Base-by-base conservation (phyloP, 2,888 invertebrate genomes). In the Dryadula phaetusa region DNA sequence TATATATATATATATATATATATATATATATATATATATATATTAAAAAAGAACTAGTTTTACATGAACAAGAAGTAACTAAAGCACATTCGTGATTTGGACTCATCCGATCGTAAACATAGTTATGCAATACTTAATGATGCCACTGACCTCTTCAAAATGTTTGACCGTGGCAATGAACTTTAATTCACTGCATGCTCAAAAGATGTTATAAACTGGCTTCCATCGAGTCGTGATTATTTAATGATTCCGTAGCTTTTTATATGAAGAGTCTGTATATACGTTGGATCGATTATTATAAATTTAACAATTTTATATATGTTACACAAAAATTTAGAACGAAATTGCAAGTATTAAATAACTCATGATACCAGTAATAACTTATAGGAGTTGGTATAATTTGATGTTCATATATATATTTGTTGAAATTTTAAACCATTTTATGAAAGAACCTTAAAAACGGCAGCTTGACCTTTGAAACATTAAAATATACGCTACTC, bases 141-240 rank as follows among this genome's bases (percentile, higher is more conserved):
- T 56, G 62, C 70, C 73, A 75, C 71, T 66, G 77, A 79, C 75
- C 76, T 77, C 73, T 62, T 62, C 70, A 73, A 75, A 78, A 77
- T 76, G 75, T 74, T 76, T 52, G 82, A 67, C 82, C 86, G 76
- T 85, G 84, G 86, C 87, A 86, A 75, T 87, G 85, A 87, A 86
- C 86, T 77, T 79, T 58, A 61, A 70, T 40, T 44, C 61, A 54
- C 46, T 10, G 34, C 49, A 64, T 53, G 62, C 54, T 61, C 44
- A 54, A 44, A 62, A 47, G 22, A n/a, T 10, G 16, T 54, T 47
- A 61, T 47, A 47, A 54, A 56, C 53, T 32, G 65, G 65, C 65
- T 61, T 58, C 40, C 49, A 61, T 34, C 20, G 52, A 47, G 37
- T 58, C 40, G 44, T 25, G 18, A 12, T 47, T 20, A 47, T 28